phyloP scores from a whole-genome alignment of 2,113 vertebrate genomes.

The Chamaetylas fuelleborni region DNA sequence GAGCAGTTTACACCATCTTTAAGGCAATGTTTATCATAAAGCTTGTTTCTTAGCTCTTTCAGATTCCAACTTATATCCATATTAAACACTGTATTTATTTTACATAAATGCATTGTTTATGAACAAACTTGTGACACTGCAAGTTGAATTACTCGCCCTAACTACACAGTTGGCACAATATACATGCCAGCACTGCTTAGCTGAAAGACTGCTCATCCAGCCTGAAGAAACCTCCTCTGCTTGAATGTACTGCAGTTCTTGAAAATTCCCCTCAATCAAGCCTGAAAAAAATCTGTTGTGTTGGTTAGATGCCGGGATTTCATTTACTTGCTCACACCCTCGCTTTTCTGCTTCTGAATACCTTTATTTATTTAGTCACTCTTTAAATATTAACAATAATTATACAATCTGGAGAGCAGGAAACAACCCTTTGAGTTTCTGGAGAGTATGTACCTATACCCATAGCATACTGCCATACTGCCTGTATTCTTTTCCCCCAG shows the following conservation, averaged over 20 bases:
- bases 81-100: background rate
- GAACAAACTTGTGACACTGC: background rate
- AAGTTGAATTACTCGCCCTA: background rate
- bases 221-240: background rate
- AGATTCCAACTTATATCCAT: background rate
- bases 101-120: background rate
- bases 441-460: background rate
- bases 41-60: background rate
- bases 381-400: slow-evolving; percentile 4
- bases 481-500: background rate
- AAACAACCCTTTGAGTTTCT: background rate
- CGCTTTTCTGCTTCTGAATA: background rate
- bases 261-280: background rate
- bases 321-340: background rate
- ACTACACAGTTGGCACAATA: background rate
- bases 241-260: background rate
- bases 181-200: background rate
- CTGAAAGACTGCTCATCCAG: background rate
- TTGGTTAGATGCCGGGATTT: background rate
- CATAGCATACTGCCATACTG: background rate
- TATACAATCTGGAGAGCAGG: background rate
- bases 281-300: background rate
- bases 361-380: background rate
- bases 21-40: background rate
- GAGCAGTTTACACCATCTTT: background rate